Conservation (phyloP, 2,797 vertebrate species). For the Rhinophrynus dorsalis region DNA sequence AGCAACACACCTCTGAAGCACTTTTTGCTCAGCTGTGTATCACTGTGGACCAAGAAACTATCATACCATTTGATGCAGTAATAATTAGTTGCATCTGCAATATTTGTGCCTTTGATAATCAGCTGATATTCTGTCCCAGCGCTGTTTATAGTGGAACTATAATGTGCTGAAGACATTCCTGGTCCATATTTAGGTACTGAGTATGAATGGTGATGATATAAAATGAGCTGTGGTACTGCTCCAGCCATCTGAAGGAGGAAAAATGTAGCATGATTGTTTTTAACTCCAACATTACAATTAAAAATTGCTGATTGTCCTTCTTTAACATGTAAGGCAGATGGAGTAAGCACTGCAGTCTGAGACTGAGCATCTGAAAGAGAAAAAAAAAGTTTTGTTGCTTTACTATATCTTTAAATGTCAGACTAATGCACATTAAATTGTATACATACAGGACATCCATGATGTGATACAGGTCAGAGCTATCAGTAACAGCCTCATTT, state of each 20-base stretch:
- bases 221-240: not conserved
- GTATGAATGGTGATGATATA: not conserved
- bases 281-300: not conserved
- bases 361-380: not conserved
- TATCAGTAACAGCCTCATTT: not conserved
- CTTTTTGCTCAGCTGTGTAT: not conserved
- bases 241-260: not conserved
- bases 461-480: not conserved
- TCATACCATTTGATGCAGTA: not conserved
- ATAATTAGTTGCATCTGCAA: not conserved
- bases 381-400: not conserved
- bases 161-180: not conserved
- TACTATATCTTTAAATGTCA: not conserved
- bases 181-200: not conserved
- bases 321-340: not conserved
- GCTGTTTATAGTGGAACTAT: not conserved
- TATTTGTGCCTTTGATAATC: not conserved
- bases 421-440: too few relatives aligned
- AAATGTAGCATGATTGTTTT: not conserved
- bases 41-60: not conserved
- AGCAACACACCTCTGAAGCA: too few relatives aligned
- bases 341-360: not conserved
- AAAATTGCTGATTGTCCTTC: not conserved
- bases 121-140: not conserved
- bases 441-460: not conserved